A percentile compares a stretch with the other conserved stretches of the same genome.
Conservation (phyloP, 1,140 invertebrate species). For the Lineus longissimus region DNA sequence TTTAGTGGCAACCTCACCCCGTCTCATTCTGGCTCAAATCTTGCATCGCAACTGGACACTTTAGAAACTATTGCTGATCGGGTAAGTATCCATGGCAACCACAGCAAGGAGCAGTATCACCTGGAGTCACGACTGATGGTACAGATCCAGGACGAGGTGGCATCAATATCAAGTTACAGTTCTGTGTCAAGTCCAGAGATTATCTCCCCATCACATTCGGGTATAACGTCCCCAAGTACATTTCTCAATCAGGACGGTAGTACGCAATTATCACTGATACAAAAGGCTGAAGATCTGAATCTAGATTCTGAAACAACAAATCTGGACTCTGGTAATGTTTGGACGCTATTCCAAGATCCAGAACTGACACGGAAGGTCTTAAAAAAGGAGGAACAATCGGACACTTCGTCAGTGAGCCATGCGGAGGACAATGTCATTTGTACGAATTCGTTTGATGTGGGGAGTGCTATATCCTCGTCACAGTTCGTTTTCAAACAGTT, state of each 20-base stretch:
- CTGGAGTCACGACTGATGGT: background rate
- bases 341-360: background rate
- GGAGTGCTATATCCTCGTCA: constrained; percentile 19
- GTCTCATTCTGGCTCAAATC: no score
- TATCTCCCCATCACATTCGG: constrained; percentile 14
- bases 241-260: constrained; percentile 24
- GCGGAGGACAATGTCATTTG: constrained; percentile 19
- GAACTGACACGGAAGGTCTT: background rate
- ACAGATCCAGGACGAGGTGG: constrained; percentile 1
- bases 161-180: background rate
- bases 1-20: no score
- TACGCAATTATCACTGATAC: constrained; percentile 34
- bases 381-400: background rate
- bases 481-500: constrained; percentile 33
- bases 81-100: no score
- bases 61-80: no score
- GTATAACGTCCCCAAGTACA: constrained; percentile 18
- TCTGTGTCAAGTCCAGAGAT: constrained; percentile 22
- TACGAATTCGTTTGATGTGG: constrained; percentile 25
- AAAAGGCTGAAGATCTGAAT: constrained; percentile 27
- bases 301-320: constrained; percentile 23
- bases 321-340: constrained; percentile 13
- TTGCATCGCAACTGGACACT: no score
- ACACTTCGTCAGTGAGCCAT: constrained; percentile 20
- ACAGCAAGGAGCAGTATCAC: no score